Conservation (phyloP, 2,888 invertebrate species). For the Slavum lentiscoides region DNA sequence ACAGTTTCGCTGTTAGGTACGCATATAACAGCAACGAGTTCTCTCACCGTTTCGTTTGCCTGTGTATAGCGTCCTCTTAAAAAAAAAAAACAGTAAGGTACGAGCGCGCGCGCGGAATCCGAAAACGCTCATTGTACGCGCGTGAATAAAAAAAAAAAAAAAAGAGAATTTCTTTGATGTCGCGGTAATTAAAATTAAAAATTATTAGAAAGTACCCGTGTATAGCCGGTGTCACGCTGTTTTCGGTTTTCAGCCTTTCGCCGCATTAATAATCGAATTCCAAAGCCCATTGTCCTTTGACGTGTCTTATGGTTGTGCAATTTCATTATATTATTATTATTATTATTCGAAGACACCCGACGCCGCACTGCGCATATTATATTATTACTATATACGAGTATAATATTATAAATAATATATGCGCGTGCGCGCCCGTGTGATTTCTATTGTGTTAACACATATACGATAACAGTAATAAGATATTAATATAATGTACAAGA, state of each 20-base stretch:
- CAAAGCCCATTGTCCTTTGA: constrained; percentile 52
- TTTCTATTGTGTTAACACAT: constrained; percentile 44
- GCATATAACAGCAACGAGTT: too few relatives aligned
- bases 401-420: neutral
- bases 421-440: constrained; percentile 10
- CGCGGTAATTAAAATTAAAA: constrained; percentile 45
- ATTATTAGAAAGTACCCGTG: constrained; percentile 51
- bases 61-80: neutral
- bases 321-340: constrained; percentile 19
- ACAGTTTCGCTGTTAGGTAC: too few relatives aligned
- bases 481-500: neutral
- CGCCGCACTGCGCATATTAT: neutral
- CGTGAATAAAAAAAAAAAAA: neutral
- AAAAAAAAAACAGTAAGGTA: constrained; percentile 14
- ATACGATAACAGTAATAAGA: constrained; percentile 31
- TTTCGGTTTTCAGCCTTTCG: constrained; percentile 52
- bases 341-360: constrained; percentile 43
- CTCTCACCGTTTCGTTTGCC: too few relatives aligned
- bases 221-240: constrained; percentile 42
- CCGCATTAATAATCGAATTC: constrained; percentile 53
- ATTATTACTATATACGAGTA: too few relatives aligned
- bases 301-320: constrained; percentile 54
- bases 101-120: neutral
- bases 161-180: constrained; percentile 49
- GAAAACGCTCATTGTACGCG: constrained; percentile 25